Evolutionary conservation across 1,140 invertebrate species (phyloP).

Genomic region (Myzus persicae): DNA sequence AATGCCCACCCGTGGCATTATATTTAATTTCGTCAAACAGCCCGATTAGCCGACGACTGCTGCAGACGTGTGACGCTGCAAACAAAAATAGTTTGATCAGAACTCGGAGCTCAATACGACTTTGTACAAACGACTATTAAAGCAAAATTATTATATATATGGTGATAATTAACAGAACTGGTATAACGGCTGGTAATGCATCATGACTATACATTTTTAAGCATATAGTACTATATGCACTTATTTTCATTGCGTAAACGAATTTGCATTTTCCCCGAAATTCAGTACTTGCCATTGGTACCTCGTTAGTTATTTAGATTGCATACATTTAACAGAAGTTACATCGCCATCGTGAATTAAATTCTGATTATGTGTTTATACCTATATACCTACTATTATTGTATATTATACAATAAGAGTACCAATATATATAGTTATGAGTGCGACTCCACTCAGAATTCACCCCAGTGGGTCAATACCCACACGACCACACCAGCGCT

Average conservation of each 20-base stretch:
- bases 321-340: not conserved
- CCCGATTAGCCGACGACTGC: not conserved
- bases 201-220: not conserved
- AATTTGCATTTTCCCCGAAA: not conserved
- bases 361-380: not conserved
- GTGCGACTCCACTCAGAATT: not conserved
- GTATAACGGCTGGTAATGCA: not conserved
- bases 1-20: no score
- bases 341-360: not conserved
- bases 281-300: not conserved
- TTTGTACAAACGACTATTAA: not conserved
- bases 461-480: not conserved
- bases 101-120: not conserved
- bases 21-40: not conserved
- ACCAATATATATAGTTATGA: not conserved
- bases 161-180: not conserved
- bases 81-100: not conserved
- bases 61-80: not conserved
- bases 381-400: slow-evolving; percentile 3
- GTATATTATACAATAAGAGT: not conserved
- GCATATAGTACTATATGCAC: not conserved
- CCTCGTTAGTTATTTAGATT: not conserved
- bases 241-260: not conserved
- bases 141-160: not conserved
- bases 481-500: not conserved